phyloP scores from a whole-genome alignment of 2,797 vertebrate genomes.

The Semaprochilodus insignis region DNA sequence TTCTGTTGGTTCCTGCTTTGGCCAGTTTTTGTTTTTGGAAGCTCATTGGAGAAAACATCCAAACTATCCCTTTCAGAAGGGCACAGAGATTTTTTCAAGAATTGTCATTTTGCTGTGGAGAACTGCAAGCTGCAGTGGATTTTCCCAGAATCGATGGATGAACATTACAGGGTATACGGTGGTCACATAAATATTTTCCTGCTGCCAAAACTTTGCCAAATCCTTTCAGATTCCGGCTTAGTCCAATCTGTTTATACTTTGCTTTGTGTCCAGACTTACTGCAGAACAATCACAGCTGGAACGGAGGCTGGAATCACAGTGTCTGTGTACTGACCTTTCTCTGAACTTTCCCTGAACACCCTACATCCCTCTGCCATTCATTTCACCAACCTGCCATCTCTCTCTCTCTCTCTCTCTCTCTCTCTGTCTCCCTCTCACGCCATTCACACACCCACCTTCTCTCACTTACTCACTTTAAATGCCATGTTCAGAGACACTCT shows the following conservation, averaged over 20 bases:
- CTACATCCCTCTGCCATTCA: slow-evolving; percentile 27
- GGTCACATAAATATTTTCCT: not conserved
- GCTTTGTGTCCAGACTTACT: not conserved
- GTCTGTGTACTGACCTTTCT: slow-evolving; percentile 29
- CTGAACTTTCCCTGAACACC: slow-evolving; percentile 56
- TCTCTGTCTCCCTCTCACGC: not conserved
- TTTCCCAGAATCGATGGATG: not conserved
- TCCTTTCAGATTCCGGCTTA: not conserved
- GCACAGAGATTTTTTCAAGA: not conserved
- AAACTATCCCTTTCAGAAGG: not conserved
- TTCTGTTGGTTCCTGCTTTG: no score
- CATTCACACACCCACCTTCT: not conserved
- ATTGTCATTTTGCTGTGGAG: not conserved
- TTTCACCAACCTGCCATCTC: not conserved
- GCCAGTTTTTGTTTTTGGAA: no score
- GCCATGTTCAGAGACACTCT: not conserved
- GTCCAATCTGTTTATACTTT: not conserved
- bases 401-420: not conserved
- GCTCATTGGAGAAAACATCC: no score
- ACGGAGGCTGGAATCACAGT: not conserved
- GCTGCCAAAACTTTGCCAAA: not conserved
- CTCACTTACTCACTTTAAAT: slow-evolving; percentile 15
- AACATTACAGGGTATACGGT: not conserved
- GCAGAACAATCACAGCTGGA: slow-evolving; percentile 9
- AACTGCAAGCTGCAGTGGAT: not conserved